Evolutionary conservation across 2,113 vertebrate species (phyloP).

Genomic region (Syrrhaptes paradoxus): DNA sequence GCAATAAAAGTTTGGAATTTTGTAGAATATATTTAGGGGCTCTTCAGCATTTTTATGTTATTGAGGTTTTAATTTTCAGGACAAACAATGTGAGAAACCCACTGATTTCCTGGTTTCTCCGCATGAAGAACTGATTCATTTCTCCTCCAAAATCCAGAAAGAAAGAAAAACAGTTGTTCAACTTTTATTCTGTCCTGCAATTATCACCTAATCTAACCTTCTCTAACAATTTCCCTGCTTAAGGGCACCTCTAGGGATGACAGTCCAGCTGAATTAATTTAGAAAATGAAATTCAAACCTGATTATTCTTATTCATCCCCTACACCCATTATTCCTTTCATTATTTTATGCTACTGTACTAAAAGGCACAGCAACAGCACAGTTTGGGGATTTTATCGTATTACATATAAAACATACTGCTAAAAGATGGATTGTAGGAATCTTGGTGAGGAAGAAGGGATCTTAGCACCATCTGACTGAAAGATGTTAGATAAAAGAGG

Average conservation of each 20-base stretch:
- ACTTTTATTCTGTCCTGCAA: neutral
- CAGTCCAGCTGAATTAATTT: constrained; percentile 3
- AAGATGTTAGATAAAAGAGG: constrained; percentile 65
- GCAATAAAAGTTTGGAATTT: neutral
- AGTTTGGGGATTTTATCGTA: constrained; percentile 14
- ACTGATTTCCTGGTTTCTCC: neutral
- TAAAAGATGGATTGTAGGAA: constrained; percentile 1
- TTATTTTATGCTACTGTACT: constrained; percentile 3
- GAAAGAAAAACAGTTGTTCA: neutral
- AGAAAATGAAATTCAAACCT: neutral
- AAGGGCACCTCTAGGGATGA: constrained; percentile 37
- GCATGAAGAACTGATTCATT: neutral
- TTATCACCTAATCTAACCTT: constrained; percentile 14
- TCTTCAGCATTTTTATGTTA: constrained; percentile 4
- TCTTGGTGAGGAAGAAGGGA: neutral
- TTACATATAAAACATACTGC: neutral
- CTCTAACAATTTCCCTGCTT: constrained; percentile 32
- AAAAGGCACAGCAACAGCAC: neutral
- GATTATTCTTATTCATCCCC: neutral
- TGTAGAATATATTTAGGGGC: neutral
- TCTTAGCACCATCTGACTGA: constrained; percentile 45
- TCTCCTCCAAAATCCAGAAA: neutral
- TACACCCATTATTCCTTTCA: constrained; percentile 3
- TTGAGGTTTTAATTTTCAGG: constrained; percentile 33
- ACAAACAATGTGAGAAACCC: constrained; percentile 24